These are phyloP conservation scores for Macrotus californicus DNA, from an alignment of 2,113 vertebrate species.

Conservation along the genomic window DNA sequence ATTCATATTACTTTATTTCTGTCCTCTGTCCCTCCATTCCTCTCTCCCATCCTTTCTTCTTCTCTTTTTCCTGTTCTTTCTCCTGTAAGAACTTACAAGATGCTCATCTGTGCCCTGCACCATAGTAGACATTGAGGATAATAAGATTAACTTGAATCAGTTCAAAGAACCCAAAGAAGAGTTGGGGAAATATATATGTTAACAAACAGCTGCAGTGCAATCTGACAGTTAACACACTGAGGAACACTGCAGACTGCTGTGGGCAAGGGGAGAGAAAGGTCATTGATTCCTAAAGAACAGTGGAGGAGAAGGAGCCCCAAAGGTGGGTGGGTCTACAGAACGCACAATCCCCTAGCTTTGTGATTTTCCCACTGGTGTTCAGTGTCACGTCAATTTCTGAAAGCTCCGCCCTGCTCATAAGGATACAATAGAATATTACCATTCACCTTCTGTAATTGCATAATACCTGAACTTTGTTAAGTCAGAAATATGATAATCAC, in stretches of 20 bases:
- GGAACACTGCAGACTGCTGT: background rate
- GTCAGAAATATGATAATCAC: background rate
- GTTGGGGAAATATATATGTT: background rate
- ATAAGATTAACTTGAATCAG: background rate
- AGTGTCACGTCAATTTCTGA: background rate
- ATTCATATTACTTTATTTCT: background rate
- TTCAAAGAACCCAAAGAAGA: background rate
- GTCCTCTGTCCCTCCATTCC: background rate
- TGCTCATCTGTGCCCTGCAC: background rate
- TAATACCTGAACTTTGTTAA: background rate
- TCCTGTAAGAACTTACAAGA: background rate
- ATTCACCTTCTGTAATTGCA: background rate
- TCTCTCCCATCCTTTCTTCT: background rate
- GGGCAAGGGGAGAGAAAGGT: background rate
- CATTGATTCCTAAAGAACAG: too few relatives aligned
- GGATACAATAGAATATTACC: background rate
- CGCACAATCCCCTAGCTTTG: background rate
- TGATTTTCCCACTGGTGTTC: background rate
- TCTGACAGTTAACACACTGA: background rate
- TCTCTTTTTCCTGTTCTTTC: background rate
- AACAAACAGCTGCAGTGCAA: background rate
- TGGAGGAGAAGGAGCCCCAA: background rate
- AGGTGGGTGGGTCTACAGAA: background rate
- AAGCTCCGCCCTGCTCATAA: background rate
- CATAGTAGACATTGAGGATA: background rate